Conservation (phyloP, 2,888 invertebrate genomes). For the Lasius platythorax region DNA sequence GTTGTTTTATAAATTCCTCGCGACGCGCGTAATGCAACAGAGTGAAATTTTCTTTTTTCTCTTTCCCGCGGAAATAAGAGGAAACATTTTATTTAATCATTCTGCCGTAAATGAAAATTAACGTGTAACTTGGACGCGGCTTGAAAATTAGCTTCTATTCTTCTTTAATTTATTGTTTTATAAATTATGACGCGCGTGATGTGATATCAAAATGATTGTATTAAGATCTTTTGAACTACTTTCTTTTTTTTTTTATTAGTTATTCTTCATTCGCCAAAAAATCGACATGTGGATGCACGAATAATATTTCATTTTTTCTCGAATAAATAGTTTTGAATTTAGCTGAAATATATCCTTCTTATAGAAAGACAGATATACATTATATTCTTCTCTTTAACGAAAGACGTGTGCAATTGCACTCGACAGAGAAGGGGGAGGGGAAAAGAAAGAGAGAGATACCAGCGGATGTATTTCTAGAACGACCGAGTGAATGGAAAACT, state of each 20-base stretch:
- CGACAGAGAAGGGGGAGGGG: not conserved
- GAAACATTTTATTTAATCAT: constrained; percentile 11
- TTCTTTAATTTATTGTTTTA: not conserved
- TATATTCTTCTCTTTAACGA: constrained; percentile 45
- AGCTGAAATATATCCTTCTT: not conserved
- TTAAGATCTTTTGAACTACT: too few species aligned
- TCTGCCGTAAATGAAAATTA: not conserved
- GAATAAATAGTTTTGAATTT: not conserved
- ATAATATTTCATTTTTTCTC: not conserved
- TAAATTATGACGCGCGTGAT: not conserved
- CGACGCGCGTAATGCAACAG: constrained; percentile 29
- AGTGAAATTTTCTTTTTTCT: not conserved
- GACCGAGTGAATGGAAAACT: constrained; percentile 33
- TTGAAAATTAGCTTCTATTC: not conserved
- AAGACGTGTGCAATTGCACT: constrained; percentile 30
- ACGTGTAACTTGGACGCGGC: not conserved
- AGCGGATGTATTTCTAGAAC: constrained; percentile 7
- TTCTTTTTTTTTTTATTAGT: not conserved
- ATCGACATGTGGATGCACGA: not conserved
- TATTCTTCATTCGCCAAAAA: not conserved
- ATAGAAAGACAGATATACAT: not conserved
- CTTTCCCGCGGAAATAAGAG: not conserved
- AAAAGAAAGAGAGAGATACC: not conserved
- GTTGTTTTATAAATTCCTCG: constrained; percentile 42
- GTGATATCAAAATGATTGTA: too few species aligned